A percentile compares a stretch with the other conserved stretches of the same genome.
Evolutionary conservation across 2,888 invertebrate species (phyloP).

Genomic region (Elgonia sp.): DNA sequence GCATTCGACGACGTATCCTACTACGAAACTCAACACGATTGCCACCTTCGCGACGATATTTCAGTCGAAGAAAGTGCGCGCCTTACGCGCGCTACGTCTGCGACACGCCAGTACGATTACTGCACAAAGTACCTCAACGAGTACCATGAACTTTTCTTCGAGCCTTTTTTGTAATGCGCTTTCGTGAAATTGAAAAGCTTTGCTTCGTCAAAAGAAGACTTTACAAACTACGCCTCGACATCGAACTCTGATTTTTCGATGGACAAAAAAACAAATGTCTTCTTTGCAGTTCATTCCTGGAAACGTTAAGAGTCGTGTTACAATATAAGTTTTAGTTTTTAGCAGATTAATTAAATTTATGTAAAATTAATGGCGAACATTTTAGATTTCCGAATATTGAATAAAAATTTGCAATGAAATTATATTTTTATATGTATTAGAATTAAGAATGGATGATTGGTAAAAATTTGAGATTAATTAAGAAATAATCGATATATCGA

Average conservation of each 20-base stretch:
- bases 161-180: slow-evolving; percentile 59
- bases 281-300: background rate
- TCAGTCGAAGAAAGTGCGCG: slow-evolving; percentile 58
- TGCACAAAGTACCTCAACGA: slow-evolving; percentile 66
- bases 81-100: slow-evolving; percentile 54
- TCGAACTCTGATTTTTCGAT: slow-evolving; percentile 58
- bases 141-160: slow-evolving; percentile 64
- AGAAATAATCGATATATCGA: no score
- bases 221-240: slow-evolving; percentile 50
- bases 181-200: slow-evolving; percentile 60
- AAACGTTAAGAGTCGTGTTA: no score
- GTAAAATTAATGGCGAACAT: no score
- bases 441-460: no score
- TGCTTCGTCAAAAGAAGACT: slow-evolving; percentile 62
- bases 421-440: no score
- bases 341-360: background rate
- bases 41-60: slow-evolving; percentile 69
- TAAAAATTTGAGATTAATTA: no score
- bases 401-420: no score
- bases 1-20: slow-evolving; percentile 60
- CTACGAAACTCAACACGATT: slow-evolving; percentile 59
- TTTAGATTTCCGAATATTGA: no score
- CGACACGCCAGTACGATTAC: slow-evolving; percentile 67
- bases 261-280: slow-evolving; percentile 15
- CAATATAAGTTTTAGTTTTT: no score